Percentiles rank a stretch among this genome's conserved stretches.
Evolutionary conservation across 2,888 invertebrate species (phyloP).

Genomic region (Antheraea yamamai): DNA sequence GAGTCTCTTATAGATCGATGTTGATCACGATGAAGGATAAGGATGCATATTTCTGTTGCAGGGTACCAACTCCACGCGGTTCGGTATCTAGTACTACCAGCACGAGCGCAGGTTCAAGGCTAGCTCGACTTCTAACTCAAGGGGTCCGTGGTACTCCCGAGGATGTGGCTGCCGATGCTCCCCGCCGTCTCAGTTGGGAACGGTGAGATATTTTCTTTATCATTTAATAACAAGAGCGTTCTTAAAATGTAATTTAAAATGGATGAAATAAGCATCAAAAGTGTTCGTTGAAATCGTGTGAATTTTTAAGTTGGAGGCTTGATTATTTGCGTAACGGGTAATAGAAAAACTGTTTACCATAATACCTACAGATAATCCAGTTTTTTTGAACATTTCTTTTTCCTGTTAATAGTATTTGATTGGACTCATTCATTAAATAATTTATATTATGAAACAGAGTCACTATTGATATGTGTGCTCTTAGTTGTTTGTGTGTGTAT

Average conservation of each 20-base stretch:
- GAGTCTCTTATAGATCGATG: no score
- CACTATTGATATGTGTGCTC: no score
- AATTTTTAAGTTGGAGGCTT: neutral
- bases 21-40: no score
- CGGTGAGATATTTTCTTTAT: slow-evolving; percentile 61
- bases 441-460: no score
- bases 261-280: neutral
- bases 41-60: slow-evolving; percentile 29
- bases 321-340: no score
- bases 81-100: slow-evolving; percentile 70
- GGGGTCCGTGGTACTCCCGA: slow-evolving; percentile 69
- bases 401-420: no score
- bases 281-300: neutral
- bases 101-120: slow-evolving; percentile 52
- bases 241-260: neutral
- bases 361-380: no score
- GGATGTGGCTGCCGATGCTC: slow-evolving; percentile 70
- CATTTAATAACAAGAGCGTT: neutral
- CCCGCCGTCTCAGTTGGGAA: slow-evolving; percentile 84
- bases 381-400: no score
- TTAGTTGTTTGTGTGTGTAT: no score
- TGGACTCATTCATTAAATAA: no score
- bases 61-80: slow-evolving; percentile 71
- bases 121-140: slow-evolving; percentile 66
- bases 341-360: no score